Evolutionary conservation across 2,888 invertebrate species (phyloP).

Genomic region (Orchesellides sinensis): DNA sequence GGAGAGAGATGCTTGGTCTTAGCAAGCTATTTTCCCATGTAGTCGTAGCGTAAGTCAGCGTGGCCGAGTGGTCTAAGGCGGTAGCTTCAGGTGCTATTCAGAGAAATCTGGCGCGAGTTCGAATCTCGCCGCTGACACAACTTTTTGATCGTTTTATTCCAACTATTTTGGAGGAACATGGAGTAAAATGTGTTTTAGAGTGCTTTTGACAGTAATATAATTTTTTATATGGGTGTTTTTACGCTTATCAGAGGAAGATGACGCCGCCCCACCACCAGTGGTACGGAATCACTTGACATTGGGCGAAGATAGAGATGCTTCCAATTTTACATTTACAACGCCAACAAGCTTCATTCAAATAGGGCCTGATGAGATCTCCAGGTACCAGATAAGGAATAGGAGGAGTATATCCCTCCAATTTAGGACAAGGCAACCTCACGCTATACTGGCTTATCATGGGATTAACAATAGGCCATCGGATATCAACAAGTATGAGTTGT

Average conservation of each 20-base stretch:
- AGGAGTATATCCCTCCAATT: slow-evolving; percentile 86
- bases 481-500: slow-evolving; percentile 92
- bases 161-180: background rate
- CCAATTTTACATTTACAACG: slow-evolving; percentile 94
- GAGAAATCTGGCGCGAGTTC: slow-evolving; percentile 73
- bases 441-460: slow-evolving; percentile 92
- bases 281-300: slow-evolving; percentile 77
- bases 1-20: too few relatives aligned
- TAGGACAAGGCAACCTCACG: slow-evolving; percentile 91
- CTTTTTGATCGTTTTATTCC: slow-evolving; percentile 26
- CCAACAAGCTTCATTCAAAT: slow-evolving; percentile 94
- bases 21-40: background rate
- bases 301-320: slow-evolving; percentile 77
- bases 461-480: slow-evolving; percentile 89
- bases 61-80: slow-evolving; percentile 75
- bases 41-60: slow-evolving; percentile 43
- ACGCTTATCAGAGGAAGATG: background rate
- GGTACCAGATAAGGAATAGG: slow-evolving; percentile 87
- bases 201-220: too few relatives aligned
- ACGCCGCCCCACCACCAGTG: background rate
- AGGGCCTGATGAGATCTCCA: slow-evolving; percentile 92
- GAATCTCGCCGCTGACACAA: slow-evolving; percentile 72
- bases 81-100: slow-evolving; percentile 74
- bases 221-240: too few relatives aligned
- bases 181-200: too few relatives aligned